Evolutionary conservation across 2,888 invertebrate genomes (phyloP).

Genomic region (Campoletis raptor): DNA sequence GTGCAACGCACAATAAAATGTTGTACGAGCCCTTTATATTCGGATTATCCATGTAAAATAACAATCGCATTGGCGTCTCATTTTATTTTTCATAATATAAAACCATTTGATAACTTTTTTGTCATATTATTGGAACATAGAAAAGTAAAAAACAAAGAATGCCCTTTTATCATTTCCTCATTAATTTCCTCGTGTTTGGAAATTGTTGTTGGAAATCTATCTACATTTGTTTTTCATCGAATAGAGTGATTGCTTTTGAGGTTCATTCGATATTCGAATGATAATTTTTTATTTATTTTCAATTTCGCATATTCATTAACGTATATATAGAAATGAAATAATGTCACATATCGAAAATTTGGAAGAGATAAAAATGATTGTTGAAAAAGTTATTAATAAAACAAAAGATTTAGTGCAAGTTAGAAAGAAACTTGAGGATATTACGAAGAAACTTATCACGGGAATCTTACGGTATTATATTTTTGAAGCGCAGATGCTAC

Average conservation of each 20-base stretch:
- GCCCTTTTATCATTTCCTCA: no score
- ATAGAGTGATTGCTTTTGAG: background rate
- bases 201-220: no score
- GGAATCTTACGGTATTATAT: background rate
- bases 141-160: no score
- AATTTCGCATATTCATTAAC: background rate
- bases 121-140: background rate
- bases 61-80: background rate
- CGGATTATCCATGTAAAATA: background rate
- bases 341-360: background rate
- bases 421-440: background rate
- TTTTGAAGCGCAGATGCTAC: background rate
- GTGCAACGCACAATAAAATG: background rate
- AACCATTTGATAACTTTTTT: background rate
- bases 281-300: background rate
- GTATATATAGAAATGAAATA: no score
- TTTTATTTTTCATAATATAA: background rate
- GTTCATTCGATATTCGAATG: background rate
- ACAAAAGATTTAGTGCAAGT: background rate
- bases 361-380: background rate
- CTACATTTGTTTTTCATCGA: background rate
- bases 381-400: background rate
- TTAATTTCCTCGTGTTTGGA: no score
- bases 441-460: background rate
- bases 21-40: background rate